These are phyloP conservation scores for Hylomyscus alleni DNA, from an alignment of 2,797 vertebrate species.

Conservation along the genomic window DNA sequence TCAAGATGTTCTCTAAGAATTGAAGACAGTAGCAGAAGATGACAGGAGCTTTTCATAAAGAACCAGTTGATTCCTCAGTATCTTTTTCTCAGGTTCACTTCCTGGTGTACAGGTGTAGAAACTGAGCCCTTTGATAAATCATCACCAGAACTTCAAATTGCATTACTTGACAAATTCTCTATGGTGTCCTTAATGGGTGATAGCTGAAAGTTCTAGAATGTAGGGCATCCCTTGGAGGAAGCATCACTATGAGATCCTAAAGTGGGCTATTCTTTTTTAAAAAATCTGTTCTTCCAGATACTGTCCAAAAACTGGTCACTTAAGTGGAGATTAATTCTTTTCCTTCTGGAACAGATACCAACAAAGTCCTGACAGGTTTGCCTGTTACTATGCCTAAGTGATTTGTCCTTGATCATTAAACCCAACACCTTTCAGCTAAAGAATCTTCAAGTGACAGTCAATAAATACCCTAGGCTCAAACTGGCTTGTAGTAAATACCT, in stretches of 20 bases:
- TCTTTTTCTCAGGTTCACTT: not conserved
- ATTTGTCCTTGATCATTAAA: slow-evolving; percentile 48
- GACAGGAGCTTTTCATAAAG: not conserved
- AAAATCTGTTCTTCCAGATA: not conserved
- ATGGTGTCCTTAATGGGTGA: not conserved
- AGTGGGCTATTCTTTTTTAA: not conserved
- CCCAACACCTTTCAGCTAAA: slow-evolving; percentile 59
- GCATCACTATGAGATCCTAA: not conserved
- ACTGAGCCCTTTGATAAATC: not conserved
- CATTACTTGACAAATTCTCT: not conserved
- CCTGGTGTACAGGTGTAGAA: not conserved
- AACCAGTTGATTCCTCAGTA: not conserved
- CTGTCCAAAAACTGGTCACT: not conserved
- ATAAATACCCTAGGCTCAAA: slow-evolving; percentile 19
- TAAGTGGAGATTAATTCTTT: slow-evolving; percentile 11
- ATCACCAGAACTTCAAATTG: not conserved
- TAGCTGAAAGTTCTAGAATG: not conserved
- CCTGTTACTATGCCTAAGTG: slow-evolving; percentile 26
- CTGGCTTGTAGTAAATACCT: not conserved
- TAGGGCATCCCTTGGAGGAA: no score
- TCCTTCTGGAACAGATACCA: not conserved
- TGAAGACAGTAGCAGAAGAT: not conserved
- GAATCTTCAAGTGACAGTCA: slow-evolving; percentile 66
- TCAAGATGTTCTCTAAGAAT: not conserved
- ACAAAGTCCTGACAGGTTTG: slow-evolving; percentile 28